phyloP scores from a whole-genome alignment of 2,888 invertebrate genomes.

The Stegana nigrithorax region DNA sequence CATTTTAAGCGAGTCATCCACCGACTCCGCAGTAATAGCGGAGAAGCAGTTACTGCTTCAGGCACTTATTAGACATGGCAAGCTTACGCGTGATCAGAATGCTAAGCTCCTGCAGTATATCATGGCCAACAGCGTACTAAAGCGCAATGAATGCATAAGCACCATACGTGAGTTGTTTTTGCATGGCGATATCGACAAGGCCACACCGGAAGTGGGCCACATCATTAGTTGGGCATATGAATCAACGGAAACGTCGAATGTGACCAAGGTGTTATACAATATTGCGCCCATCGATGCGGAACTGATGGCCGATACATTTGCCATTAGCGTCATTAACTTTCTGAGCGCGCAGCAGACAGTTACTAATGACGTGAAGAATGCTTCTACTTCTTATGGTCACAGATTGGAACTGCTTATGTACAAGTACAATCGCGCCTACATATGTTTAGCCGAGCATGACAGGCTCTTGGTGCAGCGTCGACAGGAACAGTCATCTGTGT shows the following conservation, averaged over 20 bases:
- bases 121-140: slow-evolving; percentile 48
- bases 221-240: slow-evolving; percentile 55
- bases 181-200: slow-evolving; percentile 53
- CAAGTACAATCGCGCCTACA: slow-evolving; percentile 56
- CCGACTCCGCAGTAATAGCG: slow-evolving; percentile 43
- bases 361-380: slow-evolving; percentile 42
- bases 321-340: slow-evolving; percentile 63
- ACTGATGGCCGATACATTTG: slow-evolving; percentile 58
- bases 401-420: slow-evolving; percentile 46
- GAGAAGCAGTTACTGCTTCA: slow-evolving; percentile 61
- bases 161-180: slow-evolving; percentile 56
- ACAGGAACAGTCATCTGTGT: slow-evolving; percentile 51
- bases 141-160: slow-evolving; percentile 57
- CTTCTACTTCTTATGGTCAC: slow-evolving; percentile 40
- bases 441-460: slow-evolving; percentile 46
- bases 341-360: slow-evolving; percentile 42
- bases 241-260: slow-evolving; percentile 43
- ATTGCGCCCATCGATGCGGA: slow-evolving; percentile 50
- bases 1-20: slow-evolving; percentile 51
- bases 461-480: slow-evolving; percentile 56
- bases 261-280: slow-evolving; percentile 52
- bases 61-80: slow-evolving; percentile 46
- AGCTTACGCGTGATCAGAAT: slow-evolving; percentile 43
- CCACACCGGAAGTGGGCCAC: slow-evolving; percentile 43
- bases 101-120: slow-evolving; percentile 49